A percentile compares a stretch with the other conserved stretches of the same genome.
Conservation (phyloP, 2,888 invertebrate genomes). For the Minunthozetes semirufus region DNA sequence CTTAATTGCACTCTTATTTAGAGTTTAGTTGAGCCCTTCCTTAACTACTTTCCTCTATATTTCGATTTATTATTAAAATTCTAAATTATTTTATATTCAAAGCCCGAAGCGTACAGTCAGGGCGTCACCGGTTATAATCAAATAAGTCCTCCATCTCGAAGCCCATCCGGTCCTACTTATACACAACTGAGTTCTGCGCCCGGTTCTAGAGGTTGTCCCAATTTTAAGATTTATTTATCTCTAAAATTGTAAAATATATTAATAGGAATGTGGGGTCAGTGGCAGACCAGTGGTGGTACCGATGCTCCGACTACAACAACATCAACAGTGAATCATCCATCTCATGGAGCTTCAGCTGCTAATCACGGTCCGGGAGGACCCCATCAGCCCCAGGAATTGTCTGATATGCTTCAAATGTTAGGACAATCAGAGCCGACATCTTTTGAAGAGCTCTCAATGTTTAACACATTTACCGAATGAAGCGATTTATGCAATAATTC, state of each 20-base stretch:
- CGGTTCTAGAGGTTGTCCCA: background rate
- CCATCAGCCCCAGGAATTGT: slow-evolving; percentile 66
- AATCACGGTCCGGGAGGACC: slow-evolving; percentile 42
- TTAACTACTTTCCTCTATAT: background rate
- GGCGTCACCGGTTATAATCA: slow-evolving; percentile 53
- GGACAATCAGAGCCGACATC: slow-evolving; percentile 71
- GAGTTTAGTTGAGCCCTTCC: background rate
- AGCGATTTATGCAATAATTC: background rate
- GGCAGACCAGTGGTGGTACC: slow-evolving; percentile 53
- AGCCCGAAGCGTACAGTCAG: slow-evolving; percentile 62
- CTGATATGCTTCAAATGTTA: slow-evolving; percentile 87
- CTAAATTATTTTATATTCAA: slow-evolving; percentile 46
- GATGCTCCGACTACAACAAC: slow-evolving; percentile 40
- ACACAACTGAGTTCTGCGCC: slow-evolving; percentile 67
- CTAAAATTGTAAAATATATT: background rate
- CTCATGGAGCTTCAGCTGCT: slow-evolving; percentile 39
- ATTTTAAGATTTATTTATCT: background rate
- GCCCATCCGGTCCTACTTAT: slow-evolving; percentile 75
- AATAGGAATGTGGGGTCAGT: slow-evolving; percentile 53
- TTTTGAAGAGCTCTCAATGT: slow-evolving; percentile 87
- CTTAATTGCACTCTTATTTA: slow-evolving; percentile 46
- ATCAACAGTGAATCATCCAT: slow-evolving; percentile 38
- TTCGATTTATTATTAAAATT: background rate
- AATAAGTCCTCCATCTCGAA: slow-evolving; percentile 67
- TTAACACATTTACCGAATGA: slow-evolving; percentile 57